phyloP scores from a whole-genome alignment of 1,140 invertebrate genomes.

The Centruroides sculpturatus region DNA sequence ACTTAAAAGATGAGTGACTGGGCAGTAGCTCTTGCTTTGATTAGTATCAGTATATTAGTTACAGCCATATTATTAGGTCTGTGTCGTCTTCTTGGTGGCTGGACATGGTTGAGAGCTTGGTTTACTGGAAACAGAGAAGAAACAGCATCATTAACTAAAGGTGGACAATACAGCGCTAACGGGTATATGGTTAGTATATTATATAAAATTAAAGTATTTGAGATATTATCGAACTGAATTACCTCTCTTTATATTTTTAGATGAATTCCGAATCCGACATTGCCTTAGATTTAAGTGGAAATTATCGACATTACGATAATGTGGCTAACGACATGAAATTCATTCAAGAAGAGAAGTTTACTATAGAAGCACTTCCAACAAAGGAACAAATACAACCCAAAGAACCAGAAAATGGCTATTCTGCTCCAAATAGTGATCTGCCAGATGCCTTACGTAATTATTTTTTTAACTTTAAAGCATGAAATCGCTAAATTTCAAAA shows the following conservation, averaged over 20 bases:
- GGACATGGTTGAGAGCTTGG: slow-evolving; percentile 37
- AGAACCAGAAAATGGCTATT: no score
- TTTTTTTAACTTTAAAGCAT: no score
- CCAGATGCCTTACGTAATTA: no score
- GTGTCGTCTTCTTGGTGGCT: slow-evolving; percentile 39
- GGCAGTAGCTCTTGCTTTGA: slow-evolving; percentile 2
- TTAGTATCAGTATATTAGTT: slow-evolving; percentile 21
- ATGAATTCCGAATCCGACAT: slow-evolving; percentile 50
- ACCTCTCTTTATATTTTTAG: slow-evolving; percentile 27
- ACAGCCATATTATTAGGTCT: slow-evolving; percentile 20
- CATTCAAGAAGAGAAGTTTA: slow-evolving; percentile 2
- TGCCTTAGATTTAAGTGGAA: slow-evolving; percentile 41
- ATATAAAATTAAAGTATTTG: background rate
- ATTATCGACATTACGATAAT: slow-evolving; percentile 50
- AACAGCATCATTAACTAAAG: slow-evolving; percentile 36
- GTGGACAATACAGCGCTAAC: slow-evolving; percentile 42
- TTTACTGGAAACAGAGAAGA: slow-evolving; percentile 43
- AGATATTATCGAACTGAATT: background rate
- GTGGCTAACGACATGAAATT: slow-evolving; percentile 40
- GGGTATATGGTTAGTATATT: slow-evolving; percentile 42
- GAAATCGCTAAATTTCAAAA: no score
- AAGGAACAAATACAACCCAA: no score
- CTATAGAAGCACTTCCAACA: no score
- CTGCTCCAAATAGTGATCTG: no score
- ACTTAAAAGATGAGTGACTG: background rate